Evolutionary conservation across 2,113 vertebrate genomes (phyloP).

Genomic region (Mustela nigripes): DNA sequence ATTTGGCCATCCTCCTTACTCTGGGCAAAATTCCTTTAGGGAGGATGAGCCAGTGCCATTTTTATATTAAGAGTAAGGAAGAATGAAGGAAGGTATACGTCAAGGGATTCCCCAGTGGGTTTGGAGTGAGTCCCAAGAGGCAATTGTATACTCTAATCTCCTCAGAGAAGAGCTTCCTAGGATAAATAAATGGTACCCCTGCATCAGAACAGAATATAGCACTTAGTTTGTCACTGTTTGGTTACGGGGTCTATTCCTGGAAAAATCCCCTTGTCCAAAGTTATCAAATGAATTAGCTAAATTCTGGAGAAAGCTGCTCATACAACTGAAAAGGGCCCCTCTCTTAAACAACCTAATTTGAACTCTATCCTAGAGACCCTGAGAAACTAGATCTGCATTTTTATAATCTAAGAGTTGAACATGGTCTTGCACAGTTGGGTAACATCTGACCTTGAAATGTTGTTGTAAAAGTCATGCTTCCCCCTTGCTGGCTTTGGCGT

Average conservation of each 20-base stretch:
- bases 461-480: constrained; percentile 75
- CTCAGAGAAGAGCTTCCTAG: constrained; percentile 30
- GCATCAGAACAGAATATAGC: background rate
- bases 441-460: constrained; percentile 80
- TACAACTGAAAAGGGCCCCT: constrained; percentile 65
- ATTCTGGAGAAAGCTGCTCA: constrained; percentile 50
- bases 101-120: background rate
- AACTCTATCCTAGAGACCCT: constrained; percentile 76
- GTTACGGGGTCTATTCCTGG: background rate
- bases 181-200: constrained; percentile 36
- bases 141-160: background rate
- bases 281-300: constrained; percentile 67
- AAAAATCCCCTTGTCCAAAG: constrained; percentile 70
- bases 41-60: background rate
- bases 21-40: constrained; percentile 25
- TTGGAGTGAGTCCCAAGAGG: background rate
- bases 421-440: constrained; percentile 55
- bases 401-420: constrained; percentile 71
- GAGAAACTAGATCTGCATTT: constrained; percentile 69
- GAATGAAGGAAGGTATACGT: background rate
- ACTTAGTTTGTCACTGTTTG: background rate
- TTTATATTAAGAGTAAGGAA: background rate
- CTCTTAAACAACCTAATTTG: constrained; percentile 65
- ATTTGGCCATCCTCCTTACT: constrained; percentile 13
- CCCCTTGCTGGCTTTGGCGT: constrained; percentile 63